Evolutionary conservation across 2,888 invertebrate genomes (phyloP), one percentile per base, ranked within the genome.

Genomic region (Branchinecta sandiegonensis): DNA sequence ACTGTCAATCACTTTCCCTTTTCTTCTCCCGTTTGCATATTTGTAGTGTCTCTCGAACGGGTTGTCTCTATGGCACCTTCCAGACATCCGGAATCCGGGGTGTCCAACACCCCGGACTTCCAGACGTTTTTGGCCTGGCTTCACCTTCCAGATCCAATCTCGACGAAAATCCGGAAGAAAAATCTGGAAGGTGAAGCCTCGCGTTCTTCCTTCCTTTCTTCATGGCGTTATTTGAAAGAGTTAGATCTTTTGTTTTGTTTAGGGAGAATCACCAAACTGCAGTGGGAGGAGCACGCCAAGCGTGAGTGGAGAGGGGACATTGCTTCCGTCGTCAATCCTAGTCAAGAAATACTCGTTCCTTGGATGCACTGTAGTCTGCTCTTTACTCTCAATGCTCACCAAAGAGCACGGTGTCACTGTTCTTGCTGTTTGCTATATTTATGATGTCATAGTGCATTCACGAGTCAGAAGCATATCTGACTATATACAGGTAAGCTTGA

Each of bases 321-420:
- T 14, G 17, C n/a, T 56, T 56, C 56, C 56, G 8, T 17, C 56
- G 7, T 56, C 56, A 14, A 17, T 56, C 17, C 56, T 56, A 56
- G 56, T 77, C 46, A 78, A 80, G 71, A 79, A 81, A 74, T 83
- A 83, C 82, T 72, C 83, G 73, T 86, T 84, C 73, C 79, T 90
- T 74, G 80, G 81, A 68, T 79, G 83, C 71, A 85, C 77, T 79
- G 76, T 79, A 71, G 75, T 80, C 50, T 77, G 88, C 72, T 87
- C 91, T 50, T 81, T 86, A 65, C 86, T 88, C 65, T 90, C 92
- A 72, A 88, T 94, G 80, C 83, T 96, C 73, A 91, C 92, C 81
- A 96, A 95, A 81, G 96, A 96, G 80, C 94, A 94, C 67, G 95
- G 94, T 68, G 86, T 95, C 76, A 93, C 93, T 73, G 92, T 94